phyloP scores from a whole-genome alignment of 2,113 vertebrate species.

The Hyla sarda region DNA sequence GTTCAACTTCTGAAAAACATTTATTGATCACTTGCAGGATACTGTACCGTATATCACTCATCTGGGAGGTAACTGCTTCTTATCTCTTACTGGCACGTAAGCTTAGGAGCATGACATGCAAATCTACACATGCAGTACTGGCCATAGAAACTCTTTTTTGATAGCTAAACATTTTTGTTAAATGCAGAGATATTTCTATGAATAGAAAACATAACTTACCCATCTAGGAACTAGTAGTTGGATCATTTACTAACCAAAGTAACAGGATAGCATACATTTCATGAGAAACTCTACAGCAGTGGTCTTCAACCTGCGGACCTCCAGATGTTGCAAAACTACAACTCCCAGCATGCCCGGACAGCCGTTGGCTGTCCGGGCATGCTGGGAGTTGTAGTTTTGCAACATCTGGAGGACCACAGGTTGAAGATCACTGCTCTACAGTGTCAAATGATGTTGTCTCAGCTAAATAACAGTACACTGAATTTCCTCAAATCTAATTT shows the following conservation, averaged over 20 bases:
- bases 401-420: too few relatives aligned
- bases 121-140: not conserved
- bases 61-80: not conserved
- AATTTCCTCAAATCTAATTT: too few relatives aligned
- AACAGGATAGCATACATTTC: not conserved
- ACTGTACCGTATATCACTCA: not conserved
- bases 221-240: not conserved
- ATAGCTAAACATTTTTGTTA: not conserved
- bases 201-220: not conserved
- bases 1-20: not conserved
- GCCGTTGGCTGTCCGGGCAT: too few relatives aligned
- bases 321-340: too few relatives aligned
- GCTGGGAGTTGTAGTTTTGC: too few relatives aligned
- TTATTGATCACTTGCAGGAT: not conserved
- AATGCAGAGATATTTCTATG: not conserved
- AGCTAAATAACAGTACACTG: too few relatives aligned
- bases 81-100: conserved; percentile 1
- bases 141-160: not conserved
- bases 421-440: too few relatives aligned
- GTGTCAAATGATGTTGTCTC: too few relatives aligned
- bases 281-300: not conserved
- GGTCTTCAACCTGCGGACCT: too few relatives aligned
- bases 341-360: too few relatives aligned
- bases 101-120: not conserved
- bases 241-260: not conserved